Base-by-base conservation (phyloP, 1,140 invertebrate genomes). In the Adoxophyes honmai region DNA sequence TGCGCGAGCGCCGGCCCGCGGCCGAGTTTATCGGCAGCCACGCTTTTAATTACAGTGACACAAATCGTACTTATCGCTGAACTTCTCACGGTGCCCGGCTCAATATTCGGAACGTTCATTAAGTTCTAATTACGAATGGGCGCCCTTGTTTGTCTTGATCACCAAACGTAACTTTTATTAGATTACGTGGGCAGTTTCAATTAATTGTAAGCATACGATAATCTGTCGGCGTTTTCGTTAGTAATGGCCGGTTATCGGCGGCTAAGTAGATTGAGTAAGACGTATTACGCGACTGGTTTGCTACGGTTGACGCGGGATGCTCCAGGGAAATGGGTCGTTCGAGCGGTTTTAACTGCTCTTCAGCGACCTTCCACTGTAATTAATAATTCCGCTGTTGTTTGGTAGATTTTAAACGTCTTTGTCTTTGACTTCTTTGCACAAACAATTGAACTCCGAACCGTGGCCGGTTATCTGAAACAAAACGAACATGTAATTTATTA, bases 141-240 rank as follows among this genome's bases (percentile, higher is more conserved):
- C 79, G 80, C 83, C 75, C 85, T 84, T 88, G 86, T 88, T 88
- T 86, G 86, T 88, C 83, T 82, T 77, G 77, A 74, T 78, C 82
- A 78, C 75, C 68, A 77, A 79, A 84, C 85, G 78, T 85, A 81
- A 79, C 82, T 88, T 85, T 86, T 86, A 88, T 88, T 88, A 84
- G 85, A 88, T 88, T 85, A 88, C 85, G 85, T 88, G 85, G 85
- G 81, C 72, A 85, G 85, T 88, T 87, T 86, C 78, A 84, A 86
- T 86, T 88, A 86, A 86, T 85, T 81, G 81, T 88, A 67, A 73
- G 78, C 75, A 75, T 77, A 56, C 66, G 68, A 71, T 65, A 79
- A 78, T 81, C 70, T 77, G 81, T 78, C 81, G 81, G 80, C 78
- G 69, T 76, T 78, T 83, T 75, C 76, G 71, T 80, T 74, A 71